Base-by-base conservation (phyloP, 2,113 vertebrate genomes). In the Xenopus tropicalis region DNA sequence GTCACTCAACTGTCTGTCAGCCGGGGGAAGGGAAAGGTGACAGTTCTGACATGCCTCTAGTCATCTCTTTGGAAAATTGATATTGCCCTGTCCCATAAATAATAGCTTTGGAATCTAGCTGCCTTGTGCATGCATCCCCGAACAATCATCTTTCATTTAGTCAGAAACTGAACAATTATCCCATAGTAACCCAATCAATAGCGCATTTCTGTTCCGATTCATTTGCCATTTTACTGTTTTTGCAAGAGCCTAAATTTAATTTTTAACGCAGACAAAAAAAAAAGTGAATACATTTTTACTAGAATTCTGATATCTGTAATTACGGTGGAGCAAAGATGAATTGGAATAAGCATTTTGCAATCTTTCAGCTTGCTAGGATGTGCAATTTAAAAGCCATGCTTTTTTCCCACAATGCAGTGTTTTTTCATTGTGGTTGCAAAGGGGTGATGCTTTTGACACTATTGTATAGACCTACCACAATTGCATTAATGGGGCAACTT, bases 111-210 rank as follows among this genome's bases (percentile, higher is more conserved):
- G 86, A 83, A 92, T 92, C 85, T 88, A 90, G 86, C 88, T 87
- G 86, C 81, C 86, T 86, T 83, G 48, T 83, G 0, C 0, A 82
- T 82, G 79, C 80, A 83, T 91, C 90, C 86, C 86, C 25, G 88
- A 89, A 88, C 88, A 91, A 91, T 92, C 90, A 89, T 84, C 88
- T 88, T 88, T 88, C 88, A 90, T 89, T 91, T 91, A 88, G 84
- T 85, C 82, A 90, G 83, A 86, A 90, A 87, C 79, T 82, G 87
- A 88, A 86, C 88, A 86, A 89, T 90, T 87, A 88, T 91, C 84
- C 85, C 82, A 79, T 77, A 0, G 8, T 68, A 72, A 67, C 71
- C 78, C 84, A 86, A 90, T 93, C 90, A 90, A 91, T 90, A 88
- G 72, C 11, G 76, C 24, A 1, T 78, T 80, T 83, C 88, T 80